These are phyloP conservation scores for Harpegnathos saltator DNA, from an alignment of 1,140 invertebrate genomes.

Conservation along the genomic window DNA sequence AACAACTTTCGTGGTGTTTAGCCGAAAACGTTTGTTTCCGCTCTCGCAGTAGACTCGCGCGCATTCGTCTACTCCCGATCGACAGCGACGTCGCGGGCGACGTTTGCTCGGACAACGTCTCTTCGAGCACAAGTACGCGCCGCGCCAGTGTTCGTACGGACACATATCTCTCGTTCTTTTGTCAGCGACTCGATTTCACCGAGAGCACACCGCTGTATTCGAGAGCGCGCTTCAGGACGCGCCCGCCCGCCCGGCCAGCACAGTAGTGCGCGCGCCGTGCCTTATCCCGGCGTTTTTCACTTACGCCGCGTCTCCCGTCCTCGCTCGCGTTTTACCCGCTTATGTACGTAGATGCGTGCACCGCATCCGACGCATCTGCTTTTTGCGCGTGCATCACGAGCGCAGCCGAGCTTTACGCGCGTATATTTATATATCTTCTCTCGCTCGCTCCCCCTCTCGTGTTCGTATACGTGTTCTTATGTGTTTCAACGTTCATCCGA, in stretches of 20 bases:
- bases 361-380: conserved; percentile 18
- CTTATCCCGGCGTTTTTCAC: no score
- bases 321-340: conserved; percentile 28
- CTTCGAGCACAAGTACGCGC: not conserved
- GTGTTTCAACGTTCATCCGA: conserved; percentile 41
- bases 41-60: no score
- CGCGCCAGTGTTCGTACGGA: no score
- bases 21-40: no score
- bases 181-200: not conserved
- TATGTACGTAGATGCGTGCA: conserved; percentile 9
- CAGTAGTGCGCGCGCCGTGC: no score
- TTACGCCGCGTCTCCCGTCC: not conserved
- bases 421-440: conserved; percentile 37
- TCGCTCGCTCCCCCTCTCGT: conserved; percentile 22
- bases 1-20: no score
- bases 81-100: no score
- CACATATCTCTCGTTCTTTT: not conserved
- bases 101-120: no score
- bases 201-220: not conserved
- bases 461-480: conserved; percentile 27
- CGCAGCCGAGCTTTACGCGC: conserved; percentile 29
- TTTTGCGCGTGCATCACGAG: conserved; percentile 28
- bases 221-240: no score
- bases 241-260: no score
- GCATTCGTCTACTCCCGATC: no score